A percentile compares a stretch with the other conserved stretches of the same genome.
These are phyloP conservation scores for Holothuria leucospilota DNA, from an alignment of 53 echinoderm and acorn worm species.

Conservation along the genomic window DNA sequence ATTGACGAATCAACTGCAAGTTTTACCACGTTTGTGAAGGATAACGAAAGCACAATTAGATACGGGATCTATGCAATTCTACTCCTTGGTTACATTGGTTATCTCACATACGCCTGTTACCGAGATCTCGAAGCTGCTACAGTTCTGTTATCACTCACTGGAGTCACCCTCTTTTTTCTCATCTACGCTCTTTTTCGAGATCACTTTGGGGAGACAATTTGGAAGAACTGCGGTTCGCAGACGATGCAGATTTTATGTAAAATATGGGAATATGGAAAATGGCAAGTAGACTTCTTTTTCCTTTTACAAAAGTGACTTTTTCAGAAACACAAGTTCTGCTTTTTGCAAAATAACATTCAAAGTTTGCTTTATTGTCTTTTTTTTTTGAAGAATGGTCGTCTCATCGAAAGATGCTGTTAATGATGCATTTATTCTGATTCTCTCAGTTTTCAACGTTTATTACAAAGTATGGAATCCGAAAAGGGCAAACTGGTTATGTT, in stretches of 20 bases:
- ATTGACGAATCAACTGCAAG: slow-evolving; percentile 37
- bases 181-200: slow-evolving; percentile 71
- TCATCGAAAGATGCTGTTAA: too few relatives aligned
- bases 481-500: too few relatives aligned
- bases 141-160: slow-evolving; percentile 73
- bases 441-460: too few relatives aligned
- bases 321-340: too few relatives aligned
- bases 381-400: too few relatives aligned
- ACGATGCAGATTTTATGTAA: slow-evolving; percentile 26
- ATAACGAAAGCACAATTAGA: slow-evolving; percentile 46
- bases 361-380: too few relatives aligned
- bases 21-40: slow-evolving; percentile 33
- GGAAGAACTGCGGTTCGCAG: slow-evolving; percentile 49
- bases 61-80: slow-evolving; percentile 32
- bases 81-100: slow-evolving; percentile 61
- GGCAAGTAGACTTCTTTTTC: slow-evolving; percentile 36
- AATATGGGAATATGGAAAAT: slow-evolving; percentile 70
- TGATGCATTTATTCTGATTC: too few relatives aligned
- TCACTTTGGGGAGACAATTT: slow-evolving; percentile 64
- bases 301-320: too few relatives aligned
- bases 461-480: too few relatives aligned
- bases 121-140: slow-evolving; percentile 77
- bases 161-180: slow-evolving; percentile 53
- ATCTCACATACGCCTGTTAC: slow-evolving; percentile 81
- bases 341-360: too few relatives aligned